A percentile compares a stretch with the other conserved stretches of the same genome.
Evolutionary conservation across 1,140 invertebrate species (phyloP).

Genomic region (Apolygus lucorum): DNA sequence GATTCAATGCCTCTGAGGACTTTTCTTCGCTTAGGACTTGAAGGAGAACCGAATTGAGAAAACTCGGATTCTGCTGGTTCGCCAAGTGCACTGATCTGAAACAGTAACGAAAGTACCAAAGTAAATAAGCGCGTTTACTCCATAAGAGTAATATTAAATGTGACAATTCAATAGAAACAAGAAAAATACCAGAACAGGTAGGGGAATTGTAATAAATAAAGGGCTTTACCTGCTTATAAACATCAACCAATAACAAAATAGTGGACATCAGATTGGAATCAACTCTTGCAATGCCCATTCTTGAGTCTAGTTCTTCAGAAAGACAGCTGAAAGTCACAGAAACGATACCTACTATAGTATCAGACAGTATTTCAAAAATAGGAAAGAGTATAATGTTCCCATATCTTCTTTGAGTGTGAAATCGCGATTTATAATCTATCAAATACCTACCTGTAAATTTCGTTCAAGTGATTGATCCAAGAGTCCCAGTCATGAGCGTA

Average conservation of each 20-base stretch:
- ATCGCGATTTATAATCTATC: neutral
- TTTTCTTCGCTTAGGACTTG: neutral
- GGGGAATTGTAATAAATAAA: too few species aligned
- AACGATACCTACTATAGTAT: too few species aligned
- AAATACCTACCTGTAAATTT: conserved; percentile 3
- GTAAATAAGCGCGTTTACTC: too few species aligned
- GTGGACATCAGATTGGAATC: neutral
- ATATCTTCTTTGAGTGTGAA: neutral
- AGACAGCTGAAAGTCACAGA: neutral
- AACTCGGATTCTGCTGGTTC: too few species aligned
- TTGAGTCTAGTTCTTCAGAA: neutral
- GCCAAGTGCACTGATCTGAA: too few species aligned
- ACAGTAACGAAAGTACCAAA: too few species aligned
- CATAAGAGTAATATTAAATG: too few species aligned
- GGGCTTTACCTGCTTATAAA: neutral
- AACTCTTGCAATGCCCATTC: neutral
- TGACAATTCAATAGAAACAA: too few species aligned
- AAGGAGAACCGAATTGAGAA: too few species aligned
- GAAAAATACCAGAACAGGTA: too few species aligned
- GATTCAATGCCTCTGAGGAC: neutral
- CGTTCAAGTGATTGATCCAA: neutral
- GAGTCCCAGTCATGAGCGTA: neutral
- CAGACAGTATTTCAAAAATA: neutral
- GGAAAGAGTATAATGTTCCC: too few species aligned
- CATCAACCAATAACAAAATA: neutral